Base-by-base conservation (phyloP, 1,140 invertebrate species). In the Pogonomyrmex barbatus region DNA sequence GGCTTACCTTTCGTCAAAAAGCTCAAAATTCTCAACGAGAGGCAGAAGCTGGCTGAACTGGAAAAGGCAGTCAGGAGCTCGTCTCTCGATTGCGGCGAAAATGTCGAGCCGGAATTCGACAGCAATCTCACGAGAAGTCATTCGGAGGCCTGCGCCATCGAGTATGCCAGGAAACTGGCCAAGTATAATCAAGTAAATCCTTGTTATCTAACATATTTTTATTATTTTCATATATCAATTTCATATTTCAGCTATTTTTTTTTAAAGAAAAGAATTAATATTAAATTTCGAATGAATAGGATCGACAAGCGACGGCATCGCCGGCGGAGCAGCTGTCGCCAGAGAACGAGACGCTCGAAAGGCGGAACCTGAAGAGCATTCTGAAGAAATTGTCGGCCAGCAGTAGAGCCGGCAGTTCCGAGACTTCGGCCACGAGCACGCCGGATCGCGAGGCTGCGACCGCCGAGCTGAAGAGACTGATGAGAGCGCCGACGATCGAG, bases 1-100 rank as follows among this genome's bases (percentile, higher is more conserved):
- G 97, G 97, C n/a, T 92, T 98, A 67, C 97, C 98, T 0, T 98
- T 98, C 91, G 97, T 98, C 2, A 98, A 98, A 94, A 98, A 98
- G 88, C 93, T 98, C 56, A 98, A 98, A 95, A 98, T 98, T 77
- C 95, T 98, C 17, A 98, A 98, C 92, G 98, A 98, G 94, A 95
- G 97, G 17, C 98, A 98, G 93, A 98, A 98, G 94, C 93, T 98
- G 52, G 97, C 97, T 24, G 97, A 98, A 92, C 93, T 98, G 42
- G 97, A 98, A 91, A 96, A 96, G 88, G 97, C 96, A 2, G 96
- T 97, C 1, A 95, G 97, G 75, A 98, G 97, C 93, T 97, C 97
- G 42, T 98, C 97, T 91, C 95, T 98, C 90, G 97, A 98, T 87
- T 97, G 96, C 90, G 96, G 97, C 0, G 97, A 97, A 85, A 96